A percentile compares a stretch with the other conserved stretches of the same genome.
These are phyloP conservation scores for Spodoptera littoralis DNA, from an alignment of 2,888 invertebrate genomes.

Conservation along the genomic window DNA sequence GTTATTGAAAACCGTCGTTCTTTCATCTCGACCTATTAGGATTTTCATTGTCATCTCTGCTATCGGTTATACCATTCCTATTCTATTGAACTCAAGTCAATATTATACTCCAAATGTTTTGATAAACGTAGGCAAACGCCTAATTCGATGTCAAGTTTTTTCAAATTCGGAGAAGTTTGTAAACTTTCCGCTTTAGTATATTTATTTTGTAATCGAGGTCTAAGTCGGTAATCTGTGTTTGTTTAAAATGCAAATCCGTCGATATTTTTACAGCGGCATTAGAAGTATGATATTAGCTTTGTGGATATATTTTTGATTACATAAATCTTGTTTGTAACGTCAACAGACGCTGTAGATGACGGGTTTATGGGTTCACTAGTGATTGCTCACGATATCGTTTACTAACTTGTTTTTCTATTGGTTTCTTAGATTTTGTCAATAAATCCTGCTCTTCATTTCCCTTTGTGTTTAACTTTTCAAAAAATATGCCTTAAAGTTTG, in stretches of 20 bases:
- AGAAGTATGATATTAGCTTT: constrained; percentile 18
- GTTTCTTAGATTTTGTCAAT: too few relatives aligned
- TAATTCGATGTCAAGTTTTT: constrained; percentile 36
- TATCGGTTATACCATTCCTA: constrained; percentile 1
- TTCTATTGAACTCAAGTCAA: constrained; percentile 7
- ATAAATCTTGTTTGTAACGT: too few relatives aligned
- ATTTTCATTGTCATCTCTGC: constrained; percentile 37
- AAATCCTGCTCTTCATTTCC: too few relatives aligned
- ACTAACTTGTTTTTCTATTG: too few relatives aligned
- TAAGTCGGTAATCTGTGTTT: constrained; percentile 18
- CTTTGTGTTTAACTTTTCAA: too few relatives aligned
- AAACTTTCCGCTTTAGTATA: constrained; percentile 11
- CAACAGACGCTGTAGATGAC: too few relatives aligned
- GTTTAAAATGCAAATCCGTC: constrained; percentile 20
- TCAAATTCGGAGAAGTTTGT: constrained; percentile 20
- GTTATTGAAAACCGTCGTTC: constrained; percentile 46
- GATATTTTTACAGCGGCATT: constrained; percentile 2
- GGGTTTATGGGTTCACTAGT: too few relatives aligned
- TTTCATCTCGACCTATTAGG: constrained; percentile 34
- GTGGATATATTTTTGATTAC: not conserved
- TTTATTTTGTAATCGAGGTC: constrained; percentile 29
- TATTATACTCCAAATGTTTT: constrained; percentile 6
- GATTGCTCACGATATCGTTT: too few relatives aligned
- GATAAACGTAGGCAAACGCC: constrained; percentile 13
- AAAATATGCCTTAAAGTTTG: too few relatives aligned